A percentile compares a stretch with the other conserved stretches of the same genome.
phyloP scores from a whole-genome alignment of 1,140 invertebrate species.

The Conopomorpha cramerella region DNA sequence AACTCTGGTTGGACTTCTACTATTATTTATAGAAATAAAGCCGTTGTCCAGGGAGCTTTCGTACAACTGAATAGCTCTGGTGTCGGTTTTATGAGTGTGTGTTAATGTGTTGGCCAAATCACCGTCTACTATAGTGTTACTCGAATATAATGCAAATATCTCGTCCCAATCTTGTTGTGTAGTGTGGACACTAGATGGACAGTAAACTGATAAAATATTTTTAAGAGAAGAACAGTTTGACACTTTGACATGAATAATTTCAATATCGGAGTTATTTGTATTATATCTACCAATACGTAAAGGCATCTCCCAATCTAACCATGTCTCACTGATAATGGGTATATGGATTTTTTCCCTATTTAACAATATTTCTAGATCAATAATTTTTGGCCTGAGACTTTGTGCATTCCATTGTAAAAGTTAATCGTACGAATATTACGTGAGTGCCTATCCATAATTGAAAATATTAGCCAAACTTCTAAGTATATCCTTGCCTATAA shows the following conservation, averaged over 20 bases:
- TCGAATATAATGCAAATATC: conserved; percentile 4
- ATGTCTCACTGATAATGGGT: conserved; percentile 7
- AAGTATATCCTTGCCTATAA: no score
- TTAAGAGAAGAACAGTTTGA: conserved; percentile 7
- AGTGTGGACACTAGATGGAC: conserved; percentile 4
- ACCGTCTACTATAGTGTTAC: not conserved
- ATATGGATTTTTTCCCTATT: conserved; percentile 10
- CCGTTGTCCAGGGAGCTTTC: not conserved
- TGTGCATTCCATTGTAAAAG: conserved; percentile 12
- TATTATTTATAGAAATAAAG: not conserved
- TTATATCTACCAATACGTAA: not conserved
- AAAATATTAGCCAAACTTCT: not conserved
- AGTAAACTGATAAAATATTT: conserved; percentile 12
- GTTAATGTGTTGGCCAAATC: not conserved
- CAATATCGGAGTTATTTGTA: not conserved
- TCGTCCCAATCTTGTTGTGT: conserved; percentile 11
- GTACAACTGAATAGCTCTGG: not conserved
- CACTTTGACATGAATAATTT: conserved; percentile 2
- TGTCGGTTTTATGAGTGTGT: not conserved
- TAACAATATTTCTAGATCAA: conserved; percentile 6
- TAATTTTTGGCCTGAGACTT: conserved; percentile 7
- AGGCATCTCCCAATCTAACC: conserved; percentile 3
- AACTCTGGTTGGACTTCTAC: not conserved
- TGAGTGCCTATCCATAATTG: not conserved
- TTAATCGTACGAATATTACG: no score